These are phyloP conservation scores for Tetragnatha montana DNA, from an alignment of 2,888 invertebrate genomes.

Conservation along the genomic window DNA sequence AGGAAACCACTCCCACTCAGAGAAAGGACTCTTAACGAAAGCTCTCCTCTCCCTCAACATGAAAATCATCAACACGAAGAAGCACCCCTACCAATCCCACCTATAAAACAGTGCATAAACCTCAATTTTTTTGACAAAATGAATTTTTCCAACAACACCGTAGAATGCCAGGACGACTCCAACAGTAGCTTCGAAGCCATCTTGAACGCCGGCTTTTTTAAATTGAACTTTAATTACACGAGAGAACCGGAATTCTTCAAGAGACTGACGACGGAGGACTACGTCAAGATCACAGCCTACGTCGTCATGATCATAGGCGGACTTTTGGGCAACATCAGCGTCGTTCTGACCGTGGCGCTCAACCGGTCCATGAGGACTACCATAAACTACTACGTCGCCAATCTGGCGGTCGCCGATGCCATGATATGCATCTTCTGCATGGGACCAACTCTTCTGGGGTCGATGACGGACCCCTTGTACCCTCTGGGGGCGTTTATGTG, in stretches of 20 bases:
- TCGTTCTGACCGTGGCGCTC: constrained; percentile 73
- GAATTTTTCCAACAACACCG: too few species aligned
- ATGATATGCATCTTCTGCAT: constrained; percentile 74
- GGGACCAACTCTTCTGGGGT: constrained; percentile 74
- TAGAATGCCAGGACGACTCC: neutral
- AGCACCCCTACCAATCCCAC: too few species aligned
- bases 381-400: constrained; percentile 74
- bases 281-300: constrained; percentile 73
- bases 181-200: neutral
- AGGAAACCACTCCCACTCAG: too few species aligned
- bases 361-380: constrained; percentile 74
- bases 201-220: neutral
- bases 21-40: too few species aligned
- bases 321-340: constrained; percentile 74
- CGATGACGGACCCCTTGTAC: constrained; percentile 73
- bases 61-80: too few species aligned
- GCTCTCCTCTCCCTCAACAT: too few species aligned
- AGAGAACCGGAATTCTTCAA: constrained; percentile 31
- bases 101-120: too few species aligned
- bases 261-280: constrained; percentile 58
- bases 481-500: constrained; percentile 74
- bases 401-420: constrained; percentile 74
- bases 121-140: too few species aligned
- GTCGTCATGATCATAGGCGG: constrained; percentile 73
- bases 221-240: neutral